These are phyloP conservation scores for Sturnira hondurensis DNA, from an alignment of 2,113 vertebrate genomes.

Conservation along the genomic window DNA sequence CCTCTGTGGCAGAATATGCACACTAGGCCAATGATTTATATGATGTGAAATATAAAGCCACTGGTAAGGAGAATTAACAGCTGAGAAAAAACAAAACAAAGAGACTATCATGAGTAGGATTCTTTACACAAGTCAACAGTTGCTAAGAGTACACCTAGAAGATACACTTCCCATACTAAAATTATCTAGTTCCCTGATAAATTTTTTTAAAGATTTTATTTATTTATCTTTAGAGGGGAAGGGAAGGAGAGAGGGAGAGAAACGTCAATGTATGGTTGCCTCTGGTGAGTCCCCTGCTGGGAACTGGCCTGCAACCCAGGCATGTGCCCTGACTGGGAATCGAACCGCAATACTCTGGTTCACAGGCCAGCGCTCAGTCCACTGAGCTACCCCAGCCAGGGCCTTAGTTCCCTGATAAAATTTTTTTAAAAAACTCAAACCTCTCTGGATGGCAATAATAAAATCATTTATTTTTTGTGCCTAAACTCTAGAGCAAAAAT, in stretches of 20 bases:
- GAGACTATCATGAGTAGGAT: not conserved
- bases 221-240: too few relatives aligned
- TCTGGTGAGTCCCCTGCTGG: too few relatives aligned
- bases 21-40: not conserved
- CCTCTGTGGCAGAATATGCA: not conserved
- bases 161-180: not conserved
- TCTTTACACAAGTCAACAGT: not conserved
- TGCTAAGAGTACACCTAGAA: not conserved
- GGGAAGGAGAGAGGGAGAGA: too few relatives aligned
- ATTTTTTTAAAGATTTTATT: too few relatives aligned
- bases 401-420: not conserved
- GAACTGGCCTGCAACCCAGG: too few relatives aligned
- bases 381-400: too few relatives aligned
- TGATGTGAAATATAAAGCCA: not conserved
- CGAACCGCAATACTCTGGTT: too few relatives aligned
- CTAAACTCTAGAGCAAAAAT: conserved; percentile 4
- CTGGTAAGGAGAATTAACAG: not conserved
- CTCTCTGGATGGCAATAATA: not conserved
- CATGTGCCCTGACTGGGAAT: too few relatives aligned
- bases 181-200: not conserved
- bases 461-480: not conserved
- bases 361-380: too few relatives aligned
- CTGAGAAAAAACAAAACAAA: not conserved
- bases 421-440: not conserved
- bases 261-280: too few relatives aligned